Evolutionary conservation across 2,113 vertebrate species (phyloP).

Genomic region (Tylochromis polylepis): DNA sequence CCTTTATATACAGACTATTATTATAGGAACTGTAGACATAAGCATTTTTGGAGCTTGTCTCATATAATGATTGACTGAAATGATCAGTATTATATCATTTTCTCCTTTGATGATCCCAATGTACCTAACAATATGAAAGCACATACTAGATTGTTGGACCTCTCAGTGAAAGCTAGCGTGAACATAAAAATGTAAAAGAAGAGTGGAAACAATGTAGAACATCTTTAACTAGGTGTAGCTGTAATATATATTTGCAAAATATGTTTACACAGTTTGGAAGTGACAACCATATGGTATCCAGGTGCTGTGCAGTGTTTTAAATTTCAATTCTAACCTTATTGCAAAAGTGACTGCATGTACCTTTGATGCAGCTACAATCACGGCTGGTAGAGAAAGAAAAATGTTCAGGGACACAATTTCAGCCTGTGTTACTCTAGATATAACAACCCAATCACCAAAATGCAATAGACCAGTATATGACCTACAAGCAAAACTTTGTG

Average conservation of each 20-base stretch:
- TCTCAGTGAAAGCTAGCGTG: not conserved
- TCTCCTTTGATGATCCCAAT: not conserved
- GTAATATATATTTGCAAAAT: not conserved
- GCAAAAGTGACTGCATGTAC: not conserved
- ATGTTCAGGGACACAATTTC: not conserved
- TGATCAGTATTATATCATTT: not conserved
- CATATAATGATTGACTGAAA: not conserved
- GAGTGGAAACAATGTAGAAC: not conserved
- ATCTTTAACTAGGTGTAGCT: not conserved
- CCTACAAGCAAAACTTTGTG: not conserved
- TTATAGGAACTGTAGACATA: not conserved
- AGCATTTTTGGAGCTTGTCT: not conserved
- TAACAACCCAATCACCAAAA: not conserved
- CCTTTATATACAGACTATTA: not conserved
- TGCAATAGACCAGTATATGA: not conserved
- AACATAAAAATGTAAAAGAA: accelerated
- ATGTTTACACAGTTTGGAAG: not conserved
- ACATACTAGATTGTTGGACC: not conserved
- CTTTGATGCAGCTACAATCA: not conserved
- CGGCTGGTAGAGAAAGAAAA: not conserved
- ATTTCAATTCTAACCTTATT: not conserved
- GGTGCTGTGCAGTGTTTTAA: not conserved
- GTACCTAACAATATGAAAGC: not conserved
- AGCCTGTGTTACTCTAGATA: not conserved
- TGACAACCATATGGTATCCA: not conserved